A percentile compares a stretch with the other conserved stretches of the same genome.
These are phyloP conservation scores for Charaxes varanes DNA, from an alignment of 1,140 invertebrate species.

Conservation along the genomic window DNA sequence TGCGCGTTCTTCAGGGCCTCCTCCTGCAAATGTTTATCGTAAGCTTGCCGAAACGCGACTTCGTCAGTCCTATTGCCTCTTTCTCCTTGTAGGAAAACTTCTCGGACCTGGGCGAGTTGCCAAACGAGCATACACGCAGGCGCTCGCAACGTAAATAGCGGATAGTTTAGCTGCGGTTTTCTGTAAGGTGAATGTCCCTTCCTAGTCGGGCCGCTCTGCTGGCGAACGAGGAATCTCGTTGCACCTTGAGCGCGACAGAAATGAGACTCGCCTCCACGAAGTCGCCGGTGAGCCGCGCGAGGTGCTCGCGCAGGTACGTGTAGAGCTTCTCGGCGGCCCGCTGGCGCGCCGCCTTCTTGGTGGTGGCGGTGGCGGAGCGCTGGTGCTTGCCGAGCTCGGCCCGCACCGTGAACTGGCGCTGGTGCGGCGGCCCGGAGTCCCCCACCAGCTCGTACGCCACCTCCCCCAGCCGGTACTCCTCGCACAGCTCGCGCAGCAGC, in stretches of 20 bases:
- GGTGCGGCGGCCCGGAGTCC: constrained; percentile 57
- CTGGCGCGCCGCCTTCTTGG: constrained; percentile 54
- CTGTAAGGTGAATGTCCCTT: no score
- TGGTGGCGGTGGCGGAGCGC: constrained; percentile 42
- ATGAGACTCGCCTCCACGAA: constrained; percentile 42
- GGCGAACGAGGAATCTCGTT: no score
- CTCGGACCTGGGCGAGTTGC: no score
- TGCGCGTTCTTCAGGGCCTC: constrained; percentile 46
- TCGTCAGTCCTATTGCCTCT: no score
- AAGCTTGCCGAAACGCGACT: no score
- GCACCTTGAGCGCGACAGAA: background rate
- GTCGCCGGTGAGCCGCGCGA: constrained; percentile 37
- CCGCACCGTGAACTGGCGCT: constrained; percentile 42
- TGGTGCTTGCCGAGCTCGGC: constrained; percentile 36
- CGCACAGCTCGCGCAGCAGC: constrained; percentile 51
- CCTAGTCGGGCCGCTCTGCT: no score
- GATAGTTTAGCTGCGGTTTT: no score
- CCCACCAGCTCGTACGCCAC: constrained; percentile 40
- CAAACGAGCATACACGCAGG: no score
- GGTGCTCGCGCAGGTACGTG: constrained; percentile 46
- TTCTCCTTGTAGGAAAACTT: no score
- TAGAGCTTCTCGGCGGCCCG: constrained; percentile 52
- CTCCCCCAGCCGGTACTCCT: constrained; percentile 39
- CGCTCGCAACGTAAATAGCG: no score
- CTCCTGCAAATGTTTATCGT: constrained; percentile 39